These are phyloP conservation scores for Anoplius nigerrimus DNA, from an alignment of 2,888 invertebrate species.

Conservation along the genomic window DNA sequence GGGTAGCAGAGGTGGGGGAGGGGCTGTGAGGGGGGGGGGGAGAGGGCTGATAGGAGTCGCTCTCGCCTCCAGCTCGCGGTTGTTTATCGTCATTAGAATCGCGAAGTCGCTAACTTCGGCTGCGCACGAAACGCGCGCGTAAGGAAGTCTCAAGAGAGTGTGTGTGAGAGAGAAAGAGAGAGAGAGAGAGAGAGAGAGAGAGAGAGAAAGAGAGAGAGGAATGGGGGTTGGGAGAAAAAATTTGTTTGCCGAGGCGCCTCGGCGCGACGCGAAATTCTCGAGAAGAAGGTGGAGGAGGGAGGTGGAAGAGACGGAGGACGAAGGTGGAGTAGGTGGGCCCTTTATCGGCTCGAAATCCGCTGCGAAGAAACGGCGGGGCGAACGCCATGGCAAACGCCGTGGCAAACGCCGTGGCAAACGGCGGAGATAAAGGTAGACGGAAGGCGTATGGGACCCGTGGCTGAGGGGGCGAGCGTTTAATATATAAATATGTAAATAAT, in stretches of 20 bases:
- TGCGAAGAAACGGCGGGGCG: background rate
- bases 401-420: constrained; percentile 25
- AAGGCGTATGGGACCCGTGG: constrained; percentile 5
- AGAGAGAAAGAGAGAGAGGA: constrained; percentile 8
- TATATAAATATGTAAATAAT: constrained; percentile 72
- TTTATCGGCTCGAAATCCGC: constrained; percentile 44
- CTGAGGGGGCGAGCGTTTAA: constrained; percentile 57
- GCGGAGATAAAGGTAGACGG: constrained; percentile 47
- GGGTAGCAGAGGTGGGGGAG: too few species aligned
- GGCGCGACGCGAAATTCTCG: background rate
- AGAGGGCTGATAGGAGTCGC: too few species aligned
- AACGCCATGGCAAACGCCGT: too few species aligned
- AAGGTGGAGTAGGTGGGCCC: too few species aligned
- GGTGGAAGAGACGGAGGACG: too few species aligned
- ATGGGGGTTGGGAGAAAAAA: background rate
- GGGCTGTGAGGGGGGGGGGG: too few species aligned
- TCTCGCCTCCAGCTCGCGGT: background rate
- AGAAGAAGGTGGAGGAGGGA: background rate
- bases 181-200: constrained; percentile 4
- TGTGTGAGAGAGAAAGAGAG: background rate
- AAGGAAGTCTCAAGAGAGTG: background rate
- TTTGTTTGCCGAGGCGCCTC: constrained; percentile 3
- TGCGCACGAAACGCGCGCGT: constrained; percentile 1
- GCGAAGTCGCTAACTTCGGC: background rate
- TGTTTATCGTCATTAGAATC: background rate